Evolutionary conservation across 2,888 invertebrate genomes (phyloP), one percentile per base, ranked within the genome.

Genomic region (Protodeltote pygarga): DNA sequence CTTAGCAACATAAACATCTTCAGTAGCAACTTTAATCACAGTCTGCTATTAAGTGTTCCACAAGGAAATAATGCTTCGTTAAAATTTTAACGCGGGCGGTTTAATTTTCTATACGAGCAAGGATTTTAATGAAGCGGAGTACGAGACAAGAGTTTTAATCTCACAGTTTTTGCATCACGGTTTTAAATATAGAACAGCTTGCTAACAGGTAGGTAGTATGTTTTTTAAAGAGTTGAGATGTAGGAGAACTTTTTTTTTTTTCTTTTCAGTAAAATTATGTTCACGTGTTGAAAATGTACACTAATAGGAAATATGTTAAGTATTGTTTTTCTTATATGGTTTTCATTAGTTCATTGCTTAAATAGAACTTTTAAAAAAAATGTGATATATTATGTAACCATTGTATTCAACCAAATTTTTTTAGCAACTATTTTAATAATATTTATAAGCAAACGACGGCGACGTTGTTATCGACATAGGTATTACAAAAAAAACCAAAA

Each of bases 61-160:
- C 75, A 51, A 71, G 75, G 71, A 75, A 79, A 82, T 79, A 80
- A 77, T 71, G 76, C 77, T 81, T 82, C 81, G 79, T 82, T 83
- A 81, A 81, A 81, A 80, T 77, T 77, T 79, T 71, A 76, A 78
- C 73, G 67, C 66, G 57, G n/a, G 70, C 57, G 70, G 65, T 77
- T 79, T 77, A 79, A 81, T 81, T 81, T 82, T 82, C 74, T 77
- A 79, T 73, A 72, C 76, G 66, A 63, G 62, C 53, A 55, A 65
- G 61, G 73, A 64, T 79, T 83, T 82, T 80, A 81, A 82, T 81
- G 81, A 79, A 79, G 69, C 74, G 58, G 70, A 65, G 58, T 60
- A 52, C 74, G 59, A 72, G 79, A 81, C 78, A 79, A 79, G 78
- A 77, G 79, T 76, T 79, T 80, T 81, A 83, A 83, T 83, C 79